Evolutionary conservation across 53 echinoderm and acorn worm genomes (phyloP), one percentile per base, ranked within the genome.

Genomic region (Holothuria scabra): DNA sequence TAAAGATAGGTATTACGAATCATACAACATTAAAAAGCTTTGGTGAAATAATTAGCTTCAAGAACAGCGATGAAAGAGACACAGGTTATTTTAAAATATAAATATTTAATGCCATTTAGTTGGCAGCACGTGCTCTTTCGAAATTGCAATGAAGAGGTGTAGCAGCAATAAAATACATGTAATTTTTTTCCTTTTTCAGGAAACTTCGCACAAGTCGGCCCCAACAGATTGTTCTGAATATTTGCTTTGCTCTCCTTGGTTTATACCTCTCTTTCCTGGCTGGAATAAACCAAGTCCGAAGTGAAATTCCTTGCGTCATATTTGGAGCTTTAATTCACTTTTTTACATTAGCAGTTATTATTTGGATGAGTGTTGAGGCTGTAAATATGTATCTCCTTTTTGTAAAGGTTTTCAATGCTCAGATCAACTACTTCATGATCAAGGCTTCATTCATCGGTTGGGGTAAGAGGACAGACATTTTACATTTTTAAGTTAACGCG

Each of bases 361-460:
- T 48, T 22, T 84, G 84, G 84, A 84, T 84, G 84, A 70, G 69
- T 21, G 37, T 84, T 26, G 74, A 84, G 22, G 84, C 84, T 12
- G 18, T 57, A 31, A 69, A 84, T 24, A 59, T 80, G 61, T 80
- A 80, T 22, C 80, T 80, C 18, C 80, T 80, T 3, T 80, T 80
- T 37, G 80, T 80, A 29, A 80, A 80, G 58, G 44, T 80, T 4
- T 60, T 60, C 60, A 80, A 80, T 62, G 57, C 60, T 9, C 28
- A 29, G 21, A 60, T 80, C 21, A 56, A 60, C 35, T 31, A 60
- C 21, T 80, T 80, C 37, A 31, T 80, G 32, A 22, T 60, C 59
- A 80, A 80, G 59, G 80, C 80, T 11, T 60, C 32, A 19, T 2
- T 60, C 30, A 28, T 80, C 19, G 62, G 80, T 12, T 80, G 80